Conservation (phyloP, 2,113 vertebrate species). For the Ascaphus truei region DNA sequence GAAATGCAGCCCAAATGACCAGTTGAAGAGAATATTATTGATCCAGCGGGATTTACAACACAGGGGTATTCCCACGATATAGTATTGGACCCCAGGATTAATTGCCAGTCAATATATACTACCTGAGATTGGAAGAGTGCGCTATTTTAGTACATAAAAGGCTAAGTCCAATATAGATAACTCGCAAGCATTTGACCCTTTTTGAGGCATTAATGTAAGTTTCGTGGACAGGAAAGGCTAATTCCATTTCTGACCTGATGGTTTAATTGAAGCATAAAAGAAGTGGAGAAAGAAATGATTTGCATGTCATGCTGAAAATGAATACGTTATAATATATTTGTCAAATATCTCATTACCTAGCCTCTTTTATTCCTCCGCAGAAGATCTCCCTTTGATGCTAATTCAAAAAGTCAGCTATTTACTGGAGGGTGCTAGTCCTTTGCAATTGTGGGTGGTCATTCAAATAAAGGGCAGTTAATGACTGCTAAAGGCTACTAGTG, state of each 20-base stretch:
- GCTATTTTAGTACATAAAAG: constrained; percentile 6
- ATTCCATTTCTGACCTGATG: constrained; percentile 7
- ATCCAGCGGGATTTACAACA: no score
- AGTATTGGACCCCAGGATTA: neutral
- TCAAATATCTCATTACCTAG: constrained; percentile 16
- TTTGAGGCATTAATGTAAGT: constrained; percentile 1
- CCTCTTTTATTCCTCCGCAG: neutral
- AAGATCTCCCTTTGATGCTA: no score
- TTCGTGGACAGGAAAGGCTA: constrained; percentile 11
- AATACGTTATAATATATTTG: constrained; percentile 24
- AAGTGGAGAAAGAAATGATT: constrained; percentile 14
- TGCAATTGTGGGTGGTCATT: no score
- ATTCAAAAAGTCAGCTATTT: no score
- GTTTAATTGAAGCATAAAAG: constrained; percentile 25
- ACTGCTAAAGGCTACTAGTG: no score
- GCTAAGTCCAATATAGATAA: neutral
- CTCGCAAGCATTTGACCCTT: neutral
- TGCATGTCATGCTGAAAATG: constrained; percentile 15
- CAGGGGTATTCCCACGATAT: neutral
- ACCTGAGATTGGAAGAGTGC: neutral
- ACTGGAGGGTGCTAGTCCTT: no score
- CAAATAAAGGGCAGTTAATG: no score
- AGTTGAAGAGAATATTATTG: no score
- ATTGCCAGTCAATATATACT: constrained; percentile 11
- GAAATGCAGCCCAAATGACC: no score